These are phyloP conservation scores for Neoitamus cyanurus DNA, from an alignment of 2,888 invertebrate species.

Conservation along the genomic window DNA sequence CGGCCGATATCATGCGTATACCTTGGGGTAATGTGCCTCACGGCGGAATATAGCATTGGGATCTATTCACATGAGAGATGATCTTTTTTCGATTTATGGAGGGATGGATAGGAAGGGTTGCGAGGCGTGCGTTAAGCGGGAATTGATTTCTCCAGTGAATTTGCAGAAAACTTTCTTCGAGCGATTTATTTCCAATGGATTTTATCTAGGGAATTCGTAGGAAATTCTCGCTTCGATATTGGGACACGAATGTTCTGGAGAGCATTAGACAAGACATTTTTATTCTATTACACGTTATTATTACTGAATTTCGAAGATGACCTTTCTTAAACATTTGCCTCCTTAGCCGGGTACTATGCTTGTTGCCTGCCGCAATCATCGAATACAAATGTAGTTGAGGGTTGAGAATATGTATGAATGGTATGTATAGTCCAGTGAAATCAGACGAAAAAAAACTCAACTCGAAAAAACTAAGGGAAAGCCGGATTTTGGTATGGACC, in stretches of 20 bases:
- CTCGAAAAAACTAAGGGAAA: too few relatives aligned
- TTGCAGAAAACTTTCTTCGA: background rate
- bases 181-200: background rate
- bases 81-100: background rate
- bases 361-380: too few relatives aligned
- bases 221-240: background rate
- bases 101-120: background rate
- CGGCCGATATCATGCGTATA: background rate
- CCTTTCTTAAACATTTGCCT: background rate
- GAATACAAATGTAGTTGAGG: too few relatives aligned
- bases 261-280: background rate
- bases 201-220: background rate
- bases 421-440: too few relatives aligned
- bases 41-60: background rate
- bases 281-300: background rate
- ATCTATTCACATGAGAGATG: background rate
- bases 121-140: background rate
- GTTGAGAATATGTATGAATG: too few relatives aligned
- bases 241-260: background rate
- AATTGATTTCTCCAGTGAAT: conserved; percentile 1
- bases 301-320: background rate
- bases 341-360: too few relatives aligned
- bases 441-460: too few relatives aligned
- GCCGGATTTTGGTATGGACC: too few relatives aligned
- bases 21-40: background rate